These are phyloP conservation scores for Macrostomum cliftonense DNA, from an alignment of 2,888 invertebrate species.

Conservation along the genomic window DNA sequence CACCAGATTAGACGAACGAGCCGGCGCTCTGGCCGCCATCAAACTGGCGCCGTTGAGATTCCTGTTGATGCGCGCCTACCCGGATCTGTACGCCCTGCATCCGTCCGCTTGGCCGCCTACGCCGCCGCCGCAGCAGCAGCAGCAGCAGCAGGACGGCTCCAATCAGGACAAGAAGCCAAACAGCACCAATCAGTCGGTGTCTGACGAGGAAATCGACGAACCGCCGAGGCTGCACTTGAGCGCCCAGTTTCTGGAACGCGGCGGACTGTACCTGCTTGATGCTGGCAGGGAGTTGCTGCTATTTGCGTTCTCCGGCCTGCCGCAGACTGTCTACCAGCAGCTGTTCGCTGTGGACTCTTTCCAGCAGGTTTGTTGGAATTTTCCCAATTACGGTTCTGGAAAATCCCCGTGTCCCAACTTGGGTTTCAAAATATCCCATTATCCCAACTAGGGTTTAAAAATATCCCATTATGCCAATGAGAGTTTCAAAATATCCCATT, in stretches of 20 bases:
- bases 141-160: neutral
- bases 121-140: neutral
- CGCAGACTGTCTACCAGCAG: no score
- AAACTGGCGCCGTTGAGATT: constrained; percentile 63
- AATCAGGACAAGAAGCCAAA: neutral
- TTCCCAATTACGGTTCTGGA: no score
- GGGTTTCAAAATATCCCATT: no score
- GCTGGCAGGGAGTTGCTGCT: constrained; percentile 60
- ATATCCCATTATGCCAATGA: no score
- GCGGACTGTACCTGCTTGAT: constrained; percentile 77
- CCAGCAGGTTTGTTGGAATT: no score
- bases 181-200: neutral
- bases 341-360: no score
- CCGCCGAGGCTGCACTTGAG: constrained; percentile 67
- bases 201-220: constrained; percentile 15
- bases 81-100: constrained; percentile 63
- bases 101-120: neutral
- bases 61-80: constrained; percentile 68
- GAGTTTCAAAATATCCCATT: no score
- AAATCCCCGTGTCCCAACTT: no score
- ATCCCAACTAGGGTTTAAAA: no score
- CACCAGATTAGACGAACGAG: constrained; percentile 75
- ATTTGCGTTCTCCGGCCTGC: constrained; percentile 43
- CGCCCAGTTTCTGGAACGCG: constrained; percentile 51
- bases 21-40: constrained; percentile 76